Base-by-base conservation (phyloP, 2,888 invertebrate genomes). In the Idaea straminata region DNA sequence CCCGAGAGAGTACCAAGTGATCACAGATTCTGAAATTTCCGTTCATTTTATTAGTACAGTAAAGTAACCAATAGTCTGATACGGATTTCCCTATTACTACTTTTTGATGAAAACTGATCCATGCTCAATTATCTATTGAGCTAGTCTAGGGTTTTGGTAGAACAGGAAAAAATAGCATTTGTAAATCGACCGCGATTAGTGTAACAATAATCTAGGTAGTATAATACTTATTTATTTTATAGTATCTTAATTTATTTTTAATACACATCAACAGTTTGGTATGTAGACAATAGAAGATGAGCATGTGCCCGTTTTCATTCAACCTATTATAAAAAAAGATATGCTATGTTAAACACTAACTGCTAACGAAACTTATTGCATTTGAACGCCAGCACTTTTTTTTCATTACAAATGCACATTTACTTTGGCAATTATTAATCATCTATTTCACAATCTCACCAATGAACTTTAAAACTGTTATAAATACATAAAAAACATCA, bases 1-100 rank as follows among this genome's bases (percentile, higher is more conserved):
- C 87, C 84, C 85, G 83, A 92, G 91, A 92, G 92, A 92, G 92
- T 92, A 92, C 92, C 89, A 91, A 86, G 89, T 91, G 88, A 92
- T 92, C 92, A 92, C 92, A 92, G 92, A 92, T 92, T 91, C 82
- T 85, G 88, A 91, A 85, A 85, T 79, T 75, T 86, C 91, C 91
- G 91, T 81, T 86, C 85, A 81, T 84, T 59, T 68, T 80, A 89
- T 82, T 78, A 88, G 86, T 88, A 86, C 86, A 85, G 85, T 85
- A 85, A 86, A 85, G 86, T 88, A 80, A 88, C 86, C 81, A 89
- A 89, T 76, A 77, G 78, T 77, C 77, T 79, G 84, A 86, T 85
- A 89, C 90, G 89, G 89, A 86, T 85, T 84, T 76, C 78, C 88
- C 83, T 91, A 88, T 79, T 78, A 83, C 87, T 89, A 89, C 74